Conservation (phyloP, 2,113 vertebrate genomes). For the Promerops cafer region DNA sequence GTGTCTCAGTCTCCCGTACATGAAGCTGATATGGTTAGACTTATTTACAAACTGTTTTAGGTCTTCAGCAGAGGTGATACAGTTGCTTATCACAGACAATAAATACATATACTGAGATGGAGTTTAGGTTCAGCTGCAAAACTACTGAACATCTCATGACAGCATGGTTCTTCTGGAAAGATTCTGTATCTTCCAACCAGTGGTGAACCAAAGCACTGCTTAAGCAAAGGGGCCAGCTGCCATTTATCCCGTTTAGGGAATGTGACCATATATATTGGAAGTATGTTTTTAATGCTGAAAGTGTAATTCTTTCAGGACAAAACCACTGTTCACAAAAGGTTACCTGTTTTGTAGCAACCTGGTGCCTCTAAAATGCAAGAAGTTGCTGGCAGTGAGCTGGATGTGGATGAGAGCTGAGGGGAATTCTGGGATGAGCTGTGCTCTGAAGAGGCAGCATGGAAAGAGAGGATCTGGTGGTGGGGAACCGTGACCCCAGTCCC, state of each 20-base stretch:
- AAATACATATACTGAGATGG: background rate
- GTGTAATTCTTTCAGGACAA: background rate
- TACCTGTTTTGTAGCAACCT: background rate
- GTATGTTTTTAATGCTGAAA: background rate
- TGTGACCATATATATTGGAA: background rate
- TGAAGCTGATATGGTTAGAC: background rate
- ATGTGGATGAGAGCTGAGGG: background rate
- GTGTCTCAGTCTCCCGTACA: background rate
- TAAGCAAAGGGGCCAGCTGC: background rate
- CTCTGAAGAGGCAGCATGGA: fast-evolving
- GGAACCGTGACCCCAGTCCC: background rate
- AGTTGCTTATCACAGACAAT: background rate
- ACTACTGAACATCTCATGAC: background rate
- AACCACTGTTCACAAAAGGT: background rate
- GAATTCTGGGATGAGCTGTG: background rate
- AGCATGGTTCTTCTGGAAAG: background rate
- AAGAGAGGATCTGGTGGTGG: background rate
- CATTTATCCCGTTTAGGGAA: background rate
- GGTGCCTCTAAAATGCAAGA: background rate
- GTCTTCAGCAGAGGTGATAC: background rate
- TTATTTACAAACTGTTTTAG: background rate
- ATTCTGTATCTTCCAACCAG: background rate
- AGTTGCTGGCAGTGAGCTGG: background rate
- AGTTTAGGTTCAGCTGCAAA: background rate
- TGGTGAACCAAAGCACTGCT: background rate